Evolutionary conservation across 2,888 invertebrate genomes (phyloP), one percentile per base, ranked within the genome.

Genomic region (Endotricha flammealis): DNA sequence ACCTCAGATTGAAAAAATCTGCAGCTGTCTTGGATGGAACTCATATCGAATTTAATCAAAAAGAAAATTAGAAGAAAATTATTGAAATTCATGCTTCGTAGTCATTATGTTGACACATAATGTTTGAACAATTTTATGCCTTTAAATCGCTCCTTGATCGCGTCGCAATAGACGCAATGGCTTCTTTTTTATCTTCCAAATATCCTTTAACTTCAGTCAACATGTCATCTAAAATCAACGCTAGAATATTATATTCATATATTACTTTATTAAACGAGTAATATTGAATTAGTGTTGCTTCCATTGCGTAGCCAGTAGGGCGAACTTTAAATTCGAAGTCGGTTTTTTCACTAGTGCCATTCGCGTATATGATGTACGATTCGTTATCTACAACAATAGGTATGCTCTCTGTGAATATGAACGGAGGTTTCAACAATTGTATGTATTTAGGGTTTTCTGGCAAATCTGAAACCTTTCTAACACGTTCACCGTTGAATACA

Each of bases 231-330:
- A 58, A 4, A 0, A 71, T 3, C 0, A 71, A 7, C 0, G 13
- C 13, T 0, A 65, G 10, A 0, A 80, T 4, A 29, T 80, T 74
- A 48, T 69, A 79, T 42, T 74, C 64, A 32, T 82, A 83, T 16
- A 83, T 71, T 3, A 66, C 72, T 39, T 81, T 79, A 7, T 80
- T 51, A 25, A 68, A 59, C 4, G 53, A 79, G 9, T 57, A 75
- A 41, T 70, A 81, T 13, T 77, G 67, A 1, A 79, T 48, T 0
- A 77, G 36, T 0, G 66, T 51, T 0, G 56, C 67, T 41, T 82
- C 80, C 34, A 68, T 43, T 0, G 61, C 54, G 22, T 58, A 72
- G 1, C 79, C 82, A 0, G 71, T 54, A 0, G 80, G 77, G 3
- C 55, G 59, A 0, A 50, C 55, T 9, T 48, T 12, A 1, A 79